Evolutionary conservation across 2,113 vertebrate species (phyloP).

Genomic region (Jaculus jaculus): DNA sequence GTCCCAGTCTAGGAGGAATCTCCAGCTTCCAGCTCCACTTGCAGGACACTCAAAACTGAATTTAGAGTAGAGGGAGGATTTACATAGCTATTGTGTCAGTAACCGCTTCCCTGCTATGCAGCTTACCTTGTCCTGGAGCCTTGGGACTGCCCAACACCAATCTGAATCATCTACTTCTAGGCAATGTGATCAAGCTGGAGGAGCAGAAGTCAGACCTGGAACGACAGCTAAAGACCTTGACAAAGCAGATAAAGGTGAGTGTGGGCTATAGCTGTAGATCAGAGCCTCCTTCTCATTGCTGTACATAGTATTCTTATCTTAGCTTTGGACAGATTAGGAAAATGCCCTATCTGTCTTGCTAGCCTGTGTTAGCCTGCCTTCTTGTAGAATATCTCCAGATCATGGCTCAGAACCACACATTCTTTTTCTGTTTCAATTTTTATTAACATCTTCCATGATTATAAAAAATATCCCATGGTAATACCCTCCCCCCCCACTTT

Average conservation of each 20-base stretch:
- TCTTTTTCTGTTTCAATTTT: neutral
- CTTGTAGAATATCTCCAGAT: neutral
- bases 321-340: neutral
- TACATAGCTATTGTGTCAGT: neutral
- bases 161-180: slow-evolving; percentile 79
- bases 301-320: fast-evolving
- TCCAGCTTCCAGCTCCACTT: neutral
- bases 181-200: slow-evolving; percentile 91
- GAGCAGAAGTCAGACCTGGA: slow-evolving; percentile 94
- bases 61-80: neutral
- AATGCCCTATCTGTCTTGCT: neutral
- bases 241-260: slow-evolving; percentile 94
- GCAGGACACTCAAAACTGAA: neutral
- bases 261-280: neutral
- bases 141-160: neutral
- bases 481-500: no score
- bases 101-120: neutral
- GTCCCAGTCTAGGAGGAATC: neutral
- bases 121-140: neutral
- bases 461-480: no score
- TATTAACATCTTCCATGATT: no score
- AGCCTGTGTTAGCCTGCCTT: neutral
- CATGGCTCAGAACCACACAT: neutral
- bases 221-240: slow-evolving; percentile 91
- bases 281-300: neutral